These are phyloP conservation scores for Drymodes brunneopygia DNA, from an alignment of 2,113 vertebrate genomes.

Conservation along the genomic window DNA sequence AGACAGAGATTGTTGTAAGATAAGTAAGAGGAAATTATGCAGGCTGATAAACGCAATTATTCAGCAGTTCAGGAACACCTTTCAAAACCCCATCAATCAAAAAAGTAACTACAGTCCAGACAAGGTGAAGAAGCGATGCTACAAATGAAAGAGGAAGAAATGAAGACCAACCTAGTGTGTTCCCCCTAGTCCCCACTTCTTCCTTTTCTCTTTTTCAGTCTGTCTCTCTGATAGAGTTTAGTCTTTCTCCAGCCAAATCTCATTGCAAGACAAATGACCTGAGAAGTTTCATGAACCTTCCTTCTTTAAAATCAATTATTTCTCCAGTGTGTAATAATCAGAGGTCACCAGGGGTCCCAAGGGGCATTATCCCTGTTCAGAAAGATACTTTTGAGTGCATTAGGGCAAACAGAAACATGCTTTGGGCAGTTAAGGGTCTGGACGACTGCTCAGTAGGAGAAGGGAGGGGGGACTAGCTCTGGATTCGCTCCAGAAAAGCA, in stretches of 20 bases:
- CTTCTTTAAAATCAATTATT: background rate
- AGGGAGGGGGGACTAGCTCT: background rate
- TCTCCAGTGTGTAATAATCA: background rate
- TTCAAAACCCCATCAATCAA: background rate
- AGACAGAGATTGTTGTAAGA: background rate
- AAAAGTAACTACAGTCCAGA: background rate
- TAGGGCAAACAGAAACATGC: background rate
- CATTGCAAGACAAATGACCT: background rate
- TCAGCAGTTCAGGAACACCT: background rate
- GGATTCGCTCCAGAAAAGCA: background rate
- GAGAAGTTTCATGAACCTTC: background rate
- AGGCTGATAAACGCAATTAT: background rate
- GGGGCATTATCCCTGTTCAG: background rate
- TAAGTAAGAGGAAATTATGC: background rate
- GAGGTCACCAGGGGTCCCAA: background rate
- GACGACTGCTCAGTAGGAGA: background rate
- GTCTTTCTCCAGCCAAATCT: background rate
- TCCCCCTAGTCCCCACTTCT: accelerated
- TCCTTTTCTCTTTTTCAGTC: background rate
- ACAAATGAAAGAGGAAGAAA: background rate
- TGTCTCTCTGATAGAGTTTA: background rate
- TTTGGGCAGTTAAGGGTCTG: background rate
- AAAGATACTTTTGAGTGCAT: background rate
- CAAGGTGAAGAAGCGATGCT: background rate
- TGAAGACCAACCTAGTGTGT: background rate